phyloP scores from a whole-genome alignment of 2,113 vertebrate genomes.

The Spilogale gracilis region DNA sequence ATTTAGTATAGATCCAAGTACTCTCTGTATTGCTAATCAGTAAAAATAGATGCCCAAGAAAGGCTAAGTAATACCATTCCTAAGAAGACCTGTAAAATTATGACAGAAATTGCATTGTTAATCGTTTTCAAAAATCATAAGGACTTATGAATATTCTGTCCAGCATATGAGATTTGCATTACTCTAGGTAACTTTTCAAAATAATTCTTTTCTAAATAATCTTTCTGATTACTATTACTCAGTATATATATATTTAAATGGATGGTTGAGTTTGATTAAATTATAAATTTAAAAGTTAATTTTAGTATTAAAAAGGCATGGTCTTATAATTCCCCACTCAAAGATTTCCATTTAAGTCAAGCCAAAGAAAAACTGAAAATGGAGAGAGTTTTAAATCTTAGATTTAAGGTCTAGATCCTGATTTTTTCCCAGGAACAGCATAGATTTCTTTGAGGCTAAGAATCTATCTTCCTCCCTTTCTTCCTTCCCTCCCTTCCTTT shows the following conservation, averaged over 20 bases:
- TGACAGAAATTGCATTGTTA: neutral
- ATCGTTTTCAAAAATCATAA: constrained; percentile 39
- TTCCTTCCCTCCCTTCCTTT: neutral
- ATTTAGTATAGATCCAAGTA: constrained; percentile 64
- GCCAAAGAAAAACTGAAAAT: constrained; percentile 26
- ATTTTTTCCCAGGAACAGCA: constrained; percentile 1
- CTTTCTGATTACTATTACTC: neutral
- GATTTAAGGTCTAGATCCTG: neutral
- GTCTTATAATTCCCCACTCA: neutral
- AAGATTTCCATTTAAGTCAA: constrained; percentile 27
- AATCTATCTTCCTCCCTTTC: neutral
- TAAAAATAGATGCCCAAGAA: constrained; percentile 49
- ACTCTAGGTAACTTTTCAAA: neutral
- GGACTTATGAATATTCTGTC: neutral
- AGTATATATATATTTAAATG: neutral
- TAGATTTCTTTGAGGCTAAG: neutral
- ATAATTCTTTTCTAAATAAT: neutral
- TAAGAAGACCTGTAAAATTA: constrained; percentile 49
- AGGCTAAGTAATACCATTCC: constrained; percentile 22
- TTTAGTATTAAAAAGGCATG: neutral
- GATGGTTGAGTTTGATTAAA: neutral
- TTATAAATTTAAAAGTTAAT: constrained; percentile 15
- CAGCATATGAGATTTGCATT: constrained; percentile 6
- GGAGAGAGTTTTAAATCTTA: neutral
- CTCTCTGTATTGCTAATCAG: constrained; percentile 26